Percentiles rank a stretch among this genome's conserved stretches.
Conservation (phyloP, 2,797 vertebrate species). For the Sebastiscus tertius region DNA sequence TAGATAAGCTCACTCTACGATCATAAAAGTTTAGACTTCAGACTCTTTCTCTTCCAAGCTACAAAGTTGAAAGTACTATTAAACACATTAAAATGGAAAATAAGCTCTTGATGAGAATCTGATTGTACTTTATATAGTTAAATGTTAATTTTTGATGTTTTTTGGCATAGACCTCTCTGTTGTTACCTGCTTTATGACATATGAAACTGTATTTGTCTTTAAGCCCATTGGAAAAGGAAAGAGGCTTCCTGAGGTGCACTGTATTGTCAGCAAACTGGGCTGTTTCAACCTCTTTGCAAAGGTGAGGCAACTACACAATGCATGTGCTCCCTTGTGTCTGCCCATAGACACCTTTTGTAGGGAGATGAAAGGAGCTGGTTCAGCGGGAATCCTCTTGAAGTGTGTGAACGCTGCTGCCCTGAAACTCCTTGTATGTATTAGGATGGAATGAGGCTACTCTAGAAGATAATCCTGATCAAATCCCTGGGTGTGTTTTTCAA, state of each 20-base stretch:
- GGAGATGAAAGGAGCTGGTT: constrained; percentile 25
- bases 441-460: constrained; percentile 20
- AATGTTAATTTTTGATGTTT: neutral
- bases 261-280: constrained; percentile 95
- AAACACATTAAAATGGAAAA: neutral
- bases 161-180: neutral
- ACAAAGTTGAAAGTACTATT: neutral
- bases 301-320: constrained; percentile 80
- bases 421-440: constrained; percentile 15
- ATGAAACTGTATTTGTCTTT: constrained; percentile 57
- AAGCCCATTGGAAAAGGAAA: constrained; percentile 96
- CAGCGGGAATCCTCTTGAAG: constrained; percentile 26
- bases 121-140: neutral
- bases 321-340: neutral
- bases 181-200: constrained; percentile 23
- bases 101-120: neutral
- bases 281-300: constrained; percentile 99
- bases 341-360: neutral
- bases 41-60: neutral
- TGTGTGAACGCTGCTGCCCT: constrained; percentile 20
- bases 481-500: constrained; percentile 45
- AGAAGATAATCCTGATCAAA: constrained; percentile 39
- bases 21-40: constrained; percentile 30
- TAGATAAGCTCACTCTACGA: neutral
- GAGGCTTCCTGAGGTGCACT: constrained; percentile 95